Base-by-base conservation (phyloP, 2,113 vertebrate genomes). In the Paraplagusia blochii region DNA sequence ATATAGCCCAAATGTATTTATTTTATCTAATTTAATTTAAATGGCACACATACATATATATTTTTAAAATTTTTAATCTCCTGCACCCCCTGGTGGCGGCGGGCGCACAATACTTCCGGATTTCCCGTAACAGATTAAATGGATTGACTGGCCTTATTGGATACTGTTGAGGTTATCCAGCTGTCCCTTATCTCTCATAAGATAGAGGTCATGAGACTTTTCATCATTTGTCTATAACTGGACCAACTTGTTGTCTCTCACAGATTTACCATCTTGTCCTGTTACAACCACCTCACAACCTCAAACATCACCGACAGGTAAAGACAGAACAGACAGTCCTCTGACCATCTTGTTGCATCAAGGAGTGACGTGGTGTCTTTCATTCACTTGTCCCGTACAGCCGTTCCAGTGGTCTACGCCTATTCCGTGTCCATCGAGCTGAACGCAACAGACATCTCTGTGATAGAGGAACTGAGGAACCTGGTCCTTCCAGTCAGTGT, bases 341-440 rank as follows among this genome's bases (percentile, higher is more conserved):
- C 1, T 50, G 9, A 49, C 13, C 22, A 48, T 12, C 17, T 9
- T 10, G 3, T 5, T 17, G 34, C 8, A n/a, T n/a, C 47, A 34
- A n/a, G n/a, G n/a, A n/a, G n/a, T n/a, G 29, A 50, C 29, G 5
- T 15, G 29, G 34, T 34, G 33, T 29, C 33, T 4, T 13, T 50
- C 15, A 9, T 22, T 9, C n/a, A n/a, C n/a, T n/a, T n/a, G n/a
- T n/a, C 43, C 38, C 44, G 38, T 50, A 11, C 66, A 69, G 58
- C 38, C 47, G 9, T 58, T 15, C 39, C 44, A 11, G 17, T 42
- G 53, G 15, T 46, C 13, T n/a, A 48, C 62, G 53, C 58, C 19
- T 71, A 63, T 53, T 8, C 49, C 14, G 5, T 70, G 44, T 52
- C 60, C 19, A 29, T 79, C 43, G 48, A 66, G 69, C 13, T 77